phyloP scores from a whole-genome alignment of 2,888 invertebrate species.

The Cheilosia soror region DNA sequence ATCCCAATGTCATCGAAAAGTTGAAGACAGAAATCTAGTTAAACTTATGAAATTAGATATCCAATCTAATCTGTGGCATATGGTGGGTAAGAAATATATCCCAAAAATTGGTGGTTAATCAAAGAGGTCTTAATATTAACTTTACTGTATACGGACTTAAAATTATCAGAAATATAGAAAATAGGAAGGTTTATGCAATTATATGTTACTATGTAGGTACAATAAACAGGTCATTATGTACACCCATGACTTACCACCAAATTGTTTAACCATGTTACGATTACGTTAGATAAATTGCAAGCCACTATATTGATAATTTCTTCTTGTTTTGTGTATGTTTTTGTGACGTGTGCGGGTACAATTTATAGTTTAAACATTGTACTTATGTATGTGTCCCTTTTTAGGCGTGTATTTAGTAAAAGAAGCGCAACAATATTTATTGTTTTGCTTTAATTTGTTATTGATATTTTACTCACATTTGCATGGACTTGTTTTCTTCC shows the following conservation, averaged over 20 bases:
- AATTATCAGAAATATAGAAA: background rate
- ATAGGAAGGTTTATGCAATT: background rate
- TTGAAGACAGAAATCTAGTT: too few relatives aligned
- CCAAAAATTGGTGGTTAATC: too few relatives aligned
- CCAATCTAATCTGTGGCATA: too few relatives aligned
- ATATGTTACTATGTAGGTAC: background rate
- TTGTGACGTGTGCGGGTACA: conserved; percentile 32
- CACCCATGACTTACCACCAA: conserved; percentile 58
- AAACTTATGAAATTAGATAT: too few relatives aligned
- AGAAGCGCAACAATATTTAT: conserved; percentile 57
- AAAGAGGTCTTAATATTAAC: too few relatives aligned
- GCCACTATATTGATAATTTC: conserved; percentile 13
- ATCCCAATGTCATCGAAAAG: too few relatives aligned
- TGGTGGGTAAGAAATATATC: too few relatives aligned
- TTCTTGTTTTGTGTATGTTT: conserved; percentile 38
- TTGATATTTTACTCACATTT: conserved; percentile 90
- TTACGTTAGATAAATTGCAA: conserved; percentile 24
- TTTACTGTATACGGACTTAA: background rate
- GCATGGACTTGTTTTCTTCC: conserved; percentile 96
- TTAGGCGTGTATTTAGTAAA: conserved; percentile 16
- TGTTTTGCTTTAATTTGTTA: conserved; percentile 14
- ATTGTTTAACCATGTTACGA: conserved; percentile 49
- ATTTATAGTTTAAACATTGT: background rate
- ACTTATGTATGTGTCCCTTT: background rate
- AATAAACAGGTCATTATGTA: background rate